Conservation (phyloP, 1,140 invertebrate genomes). For the Proctacanthus coquilletti region DNA sequence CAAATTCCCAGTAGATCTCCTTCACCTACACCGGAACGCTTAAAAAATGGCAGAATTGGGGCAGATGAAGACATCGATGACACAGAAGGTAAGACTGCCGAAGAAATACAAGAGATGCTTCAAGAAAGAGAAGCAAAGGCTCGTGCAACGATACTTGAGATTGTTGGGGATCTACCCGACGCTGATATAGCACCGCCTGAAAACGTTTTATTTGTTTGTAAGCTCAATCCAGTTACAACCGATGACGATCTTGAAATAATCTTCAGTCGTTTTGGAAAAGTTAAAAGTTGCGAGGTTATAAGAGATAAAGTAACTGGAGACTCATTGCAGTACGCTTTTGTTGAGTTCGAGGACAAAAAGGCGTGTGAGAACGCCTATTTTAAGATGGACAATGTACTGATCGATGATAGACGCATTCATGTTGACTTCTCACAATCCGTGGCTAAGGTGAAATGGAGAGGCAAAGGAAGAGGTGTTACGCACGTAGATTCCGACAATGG, state of each 20-base stretch:
- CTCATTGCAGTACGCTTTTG: constrained; percentile 97
- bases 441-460: constrained; percentile 75
- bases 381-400: constrained; percentile 99
- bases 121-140: constrained; percentile 90
- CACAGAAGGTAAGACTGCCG: constrained; percentile 60
- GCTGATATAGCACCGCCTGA: constrained; percentile 96
- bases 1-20: constrained; percentile 71
- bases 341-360: constrained; percentile 91
- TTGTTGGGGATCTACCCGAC: constrained; percentile 95
- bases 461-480: constrained; percentile 60
- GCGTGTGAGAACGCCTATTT: constrained; percentile 97
- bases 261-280: constrained; percentile 91
- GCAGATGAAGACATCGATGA: constrained; percentile 94
- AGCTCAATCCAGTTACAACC: constrained; percentile 97
- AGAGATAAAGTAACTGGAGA: constrained; percentile 83
- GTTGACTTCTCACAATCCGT: constrained; percentile 99
- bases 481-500: constrained; percentile 20
- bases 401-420: constrained; percentile 96
- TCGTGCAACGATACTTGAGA: constrained; percentile 93
- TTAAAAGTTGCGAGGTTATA: constrained; percentile 94
- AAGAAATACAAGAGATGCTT: constrained; percentile 77
- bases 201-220: constrained; percentile 98
- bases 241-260: constrained; percentile 97
- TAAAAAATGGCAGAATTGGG: constrained; percentile 73
- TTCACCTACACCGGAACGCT: constrained; percentile 62